These are phyloP conservation scores for Conistra vaccinii DNA, from an alignment of 2,888 invertebrate species.

Conservation along the genomic window DNA sequence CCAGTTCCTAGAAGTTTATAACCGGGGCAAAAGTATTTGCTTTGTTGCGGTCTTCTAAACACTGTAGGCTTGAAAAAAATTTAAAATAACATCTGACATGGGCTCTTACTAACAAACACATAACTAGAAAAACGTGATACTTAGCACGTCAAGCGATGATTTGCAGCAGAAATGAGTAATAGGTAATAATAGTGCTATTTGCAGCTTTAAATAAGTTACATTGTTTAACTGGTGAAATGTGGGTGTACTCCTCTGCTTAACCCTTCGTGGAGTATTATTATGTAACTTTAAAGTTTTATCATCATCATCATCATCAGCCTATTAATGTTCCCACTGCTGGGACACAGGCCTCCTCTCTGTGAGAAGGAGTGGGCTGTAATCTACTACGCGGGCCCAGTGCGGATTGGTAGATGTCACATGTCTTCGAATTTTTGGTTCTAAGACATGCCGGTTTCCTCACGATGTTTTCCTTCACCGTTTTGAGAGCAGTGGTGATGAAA, in stretches of 20 bases:
- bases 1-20: constrained; percentile 25
- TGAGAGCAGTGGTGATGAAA: too few relatives aligned
- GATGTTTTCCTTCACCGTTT: too few relatives aligned
- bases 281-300: too few relatives aligned
- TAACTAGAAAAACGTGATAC: not conserved
- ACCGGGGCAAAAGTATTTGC: constrained; percentile 6
- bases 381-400: too few relatives aligned
- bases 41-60: not conserved
- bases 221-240: not conserved
- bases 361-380: too few relatives aligned
- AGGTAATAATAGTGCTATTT: not conserved
- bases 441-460: too few relatives aligned
- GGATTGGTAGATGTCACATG: too few relatives aligned
- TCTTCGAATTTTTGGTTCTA: too few relatives aligned
- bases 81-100: not conserved
- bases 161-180: not conserved
- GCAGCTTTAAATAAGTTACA: not conserved
- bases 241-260: not conserved
- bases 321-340: too few relatives aligned
- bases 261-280: not conserved
- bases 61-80: not conserved
- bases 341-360: too few relatives aligned
- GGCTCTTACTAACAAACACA: not conserved
- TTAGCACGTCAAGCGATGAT: not conserved
- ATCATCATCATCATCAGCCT: too few relatives aligned